phyloP scores from a whole-genome alignment of 1,140 invertebrate genomes.

The Spodoptera frugiperda region DNA sequence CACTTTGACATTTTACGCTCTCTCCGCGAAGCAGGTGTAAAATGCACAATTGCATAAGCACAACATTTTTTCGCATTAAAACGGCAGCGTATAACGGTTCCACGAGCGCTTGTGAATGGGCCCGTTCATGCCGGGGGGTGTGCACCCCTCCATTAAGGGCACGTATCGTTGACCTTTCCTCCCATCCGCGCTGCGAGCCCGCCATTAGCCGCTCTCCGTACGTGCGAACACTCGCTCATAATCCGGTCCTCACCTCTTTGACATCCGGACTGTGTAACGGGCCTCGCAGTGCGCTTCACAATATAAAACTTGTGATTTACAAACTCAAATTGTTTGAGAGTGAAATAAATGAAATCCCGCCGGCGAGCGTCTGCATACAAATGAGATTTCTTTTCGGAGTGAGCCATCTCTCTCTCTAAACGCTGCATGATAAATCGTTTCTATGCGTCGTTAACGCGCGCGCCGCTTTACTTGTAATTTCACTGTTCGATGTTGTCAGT shows the following conservation, averaged over 20 bases:
- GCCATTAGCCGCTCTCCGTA: conserved; percentile 48
- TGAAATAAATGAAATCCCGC: conserved; percentile 68
- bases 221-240: conserved; percentile 60
- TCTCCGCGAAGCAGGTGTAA: conserved; percentile 69
- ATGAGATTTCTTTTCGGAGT: conserved; percentile 79
- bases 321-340: conserved; percentile 76
- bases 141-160: conserved; percentile 56
- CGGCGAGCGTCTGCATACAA: conserved; percentile 69
- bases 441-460: conserved; percentile 78
- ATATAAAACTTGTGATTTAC: conserved; percentile 73
- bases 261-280: conserved; percentile 70
- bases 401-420: conserved; percentile 78
- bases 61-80: conserved; percentile 69
- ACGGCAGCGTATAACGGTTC: conserved; percentile 70
- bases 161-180: conserved; percentile 57
- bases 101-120: conserved; percentile 61
- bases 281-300: conserved; percentile 59
- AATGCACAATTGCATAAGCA: conserved; percentile 59
- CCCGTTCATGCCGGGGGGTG: conserved; percentile 61
- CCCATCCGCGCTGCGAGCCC: conserved; percentile 32
- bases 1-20: conserved; percentile 74
- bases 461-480: conserved; percentile 76
- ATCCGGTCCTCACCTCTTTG: conserved; percentile 65
- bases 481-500: conserved; percentile 78
- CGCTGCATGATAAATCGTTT: conserved; percentile 79